phyloP scores from a whole-genome alignment of 2,888 invertebrate species.

The Gymnocheta viridis region DNA sequence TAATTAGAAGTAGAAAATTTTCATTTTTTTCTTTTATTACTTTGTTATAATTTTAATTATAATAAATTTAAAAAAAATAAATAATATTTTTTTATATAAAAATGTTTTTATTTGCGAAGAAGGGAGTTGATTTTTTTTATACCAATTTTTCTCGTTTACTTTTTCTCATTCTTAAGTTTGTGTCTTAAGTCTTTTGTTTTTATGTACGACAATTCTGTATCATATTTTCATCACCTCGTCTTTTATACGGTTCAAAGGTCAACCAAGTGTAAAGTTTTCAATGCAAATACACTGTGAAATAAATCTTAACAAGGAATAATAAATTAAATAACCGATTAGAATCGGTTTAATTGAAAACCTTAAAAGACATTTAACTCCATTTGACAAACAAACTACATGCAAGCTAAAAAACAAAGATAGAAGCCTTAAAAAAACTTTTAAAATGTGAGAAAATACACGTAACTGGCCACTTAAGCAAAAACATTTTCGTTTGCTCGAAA shows the following conservation, averaged over 20 bases:
- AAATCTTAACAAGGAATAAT: not conserved
- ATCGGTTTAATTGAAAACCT: conserved; percentile 50
- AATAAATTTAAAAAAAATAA: too few species aligned
- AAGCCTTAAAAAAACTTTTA: not conserved
- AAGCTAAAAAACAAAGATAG: not conserved
- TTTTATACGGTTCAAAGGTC: not conserved
- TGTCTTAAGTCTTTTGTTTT: not conserved
- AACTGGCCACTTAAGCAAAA: conserved; percentile 27
- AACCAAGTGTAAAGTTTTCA: not conserved
- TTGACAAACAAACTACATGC: conserved; percentile 45
- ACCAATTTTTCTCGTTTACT: too few species aligned
- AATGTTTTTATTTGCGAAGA: too few species aligned
- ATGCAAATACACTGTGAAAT: not conserved
- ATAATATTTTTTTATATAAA: too few species aligned
- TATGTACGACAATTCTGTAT: not conserved
- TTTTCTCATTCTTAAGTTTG: too few species aligned
- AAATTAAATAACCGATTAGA: conserved; percentile 1
- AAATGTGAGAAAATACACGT: conserved; percentile 56
- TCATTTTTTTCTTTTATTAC: too few species aligned
- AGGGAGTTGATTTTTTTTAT: too few species aligned
- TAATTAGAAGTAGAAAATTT: too few species aligned
- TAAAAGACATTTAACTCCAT: conserved; percentile 56
- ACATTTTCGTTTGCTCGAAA: not conserved
- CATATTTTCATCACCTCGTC: not conserved
- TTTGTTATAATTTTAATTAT: too few species aligned